Base-by-base conservation (phyloP, 2,113 vertebrate genomes). In the Scalopus aquaticus region DNA sequence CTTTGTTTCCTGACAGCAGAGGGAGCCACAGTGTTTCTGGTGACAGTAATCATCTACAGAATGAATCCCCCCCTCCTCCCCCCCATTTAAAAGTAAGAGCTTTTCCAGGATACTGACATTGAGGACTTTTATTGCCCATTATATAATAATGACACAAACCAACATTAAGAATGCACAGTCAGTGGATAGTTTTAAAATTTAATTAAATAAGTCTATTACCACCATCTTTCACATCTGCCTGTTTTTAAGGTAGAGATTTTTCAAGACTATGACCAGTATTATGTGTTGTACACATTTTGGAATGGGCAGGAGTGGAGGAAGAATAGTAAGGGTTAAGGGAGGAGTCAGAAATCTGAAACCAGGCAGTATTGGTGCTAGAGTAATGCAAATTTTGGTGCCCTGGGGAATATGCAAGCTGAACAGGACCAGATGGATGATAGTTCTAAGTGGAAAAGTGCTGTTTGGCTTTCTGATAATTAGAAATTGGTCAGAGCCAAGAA, bases 1-100 rank as follows among this genome's bases (percentile, higher is more conserved):
- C 9, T 90, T 91, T 79, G 46, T 84, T 96, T 96, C 30, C 74
- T 76, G 70, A 89, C 96, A 97, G 94, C 82, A 97, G 96, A 94
- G 93, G 95, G 96, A 78, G 95, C 95, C 67, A 78, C 49, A 69
- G 24, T 94, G 69, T 96, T 96, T 92, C 91, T 94, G 46, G 64
- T 67, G 49, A 94, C 8, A 79, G 72, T 74, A 94, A 73, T 88
- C 9, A 69, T 91, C 20, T 46, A 64, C 37, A 13, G 37, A 76
- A 83, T 90, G 32, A 39, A 62, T 69, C 30, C 62, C 5, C 20
- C 78, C 49, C 28, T 30, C 17, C 26, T 16, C 20, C 20, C 54
- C 54, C 6, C 54, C 24, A 79, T n/a, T 86, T 92, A 79, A 87
- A 92, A 92, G 35, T 37, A 81, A 80, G 90, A 90, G 58, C n/a